Conservation (phyloP, 2,113 vertebrate genomes). For the Paraplagusia blochii region DNA sequence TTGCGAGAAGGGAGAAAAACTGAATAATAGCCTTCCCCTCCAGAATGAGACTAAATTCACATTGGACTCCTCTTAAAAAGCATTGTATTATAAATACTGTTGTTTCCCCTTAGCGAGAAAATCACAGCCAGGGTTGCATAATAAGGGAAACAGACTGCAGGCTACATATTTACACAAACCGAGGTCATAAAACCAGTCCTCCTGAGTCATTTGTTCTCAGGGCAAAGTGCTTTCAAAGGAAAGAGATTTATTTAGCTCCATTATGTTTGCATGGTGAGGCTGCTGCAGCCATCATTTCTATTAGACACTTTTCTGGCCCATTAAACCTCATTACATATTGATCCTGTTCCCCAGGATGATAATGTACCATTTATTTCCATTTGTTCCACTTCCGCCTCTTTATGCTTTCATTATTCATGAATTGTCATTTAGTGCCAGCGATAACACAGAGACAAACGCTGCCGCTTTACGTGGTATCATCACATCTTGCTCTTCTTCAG, state of each 20-base stretch:
- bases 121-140: slow-evolving; percentile 47
- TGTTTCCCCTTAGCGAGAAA: slow-evolving; percentile 41
- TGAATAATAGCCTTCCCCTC: slow-evolving; percentile 11
- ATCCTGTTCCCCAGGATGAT: slow-evolving; percentile 56
- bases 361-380: slow-evolving; percentile 57
- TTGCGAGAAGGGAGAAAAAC: slow-evolving; percentile 23
- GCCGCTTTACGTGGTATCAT: slow-evolving; percentile 7
- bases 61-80: slow-evolving; percentile 34
- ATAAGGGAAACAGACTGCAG: slow-evolving; percentile 55
- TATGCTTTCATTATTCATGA: slow-evolving; percentile 46
- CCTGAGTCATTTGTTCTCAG: slow-evolving; percentile 57
- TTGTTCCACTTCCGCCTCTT: slow-evolving; percentile 41
- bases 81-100: slow-evolving; percentile 48
- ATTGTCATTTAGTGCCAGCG: slow-evolving; percentile 26
- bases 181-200: slow-evolving; percentile 55
- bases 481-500: not conserved
- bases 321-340: slow-evolving; percentile 73
- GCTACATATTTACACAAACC: slow-evolving; percentile 70
- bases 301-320: slow-evolving; percentile 69
- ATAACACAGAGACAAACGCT: slow-evolving; percentile 12
- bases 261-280: slow-evolving; percentile 57
- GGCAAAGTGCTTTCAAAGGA: slow-evolving; percentile 60
- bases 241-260: slow-evolving; percentile 61
- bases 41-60: slow-evolving; percentile 11
- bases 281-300: slow-evolving; percentile 59